These are phyloP conservation scores for Platycheirus albimanus DNA, from an alignment of 2,888 invertebrate genomes.

Conservation along the genomic window DNA sequence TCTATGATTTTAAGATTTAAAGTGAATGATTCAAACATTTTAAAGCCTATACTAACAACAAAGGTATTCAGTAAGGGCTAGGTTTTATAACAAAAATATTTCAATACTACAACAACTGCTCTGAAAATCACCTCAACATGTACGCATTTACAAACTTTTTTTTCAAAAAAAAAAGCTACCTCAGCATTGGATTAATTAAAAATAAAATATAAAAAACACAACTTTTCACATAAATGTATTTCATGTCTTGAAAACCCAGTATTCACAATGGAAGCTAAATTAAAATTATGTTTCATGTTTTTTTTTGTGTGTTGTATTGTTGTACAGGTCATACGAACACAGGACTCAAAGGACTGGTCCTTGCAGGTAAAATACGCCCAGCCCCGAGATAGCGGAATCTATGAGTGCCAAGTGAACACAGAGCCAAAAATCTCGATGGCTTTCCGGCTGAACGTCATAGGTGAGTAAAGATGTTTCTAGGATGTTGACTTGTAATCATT, in stretches of 20 bases:
- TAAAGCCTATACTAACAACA: too few species aligned
- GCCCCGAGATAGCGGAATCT: slow-evolving; percentile 90
- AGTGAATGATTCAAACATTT: too few species aligned
- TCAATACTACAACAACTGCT: too few species aligned
- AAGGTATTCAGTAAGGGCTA: too few species aligned
- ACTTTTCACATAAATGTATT: slow-evolving; percentile 41
- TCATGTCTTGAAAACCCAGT: slow-evolving; percentile 45
- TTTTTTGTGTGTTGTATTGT: neutral
- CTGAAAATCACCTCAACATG: too few species aligned
- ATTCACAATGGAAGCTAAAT: slow-evolving; percentile 19
- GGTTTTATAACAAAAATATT: too few species aligned
- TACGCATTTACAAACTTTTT: too few species aligned
- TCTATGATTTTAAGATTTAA: too few species aligned
- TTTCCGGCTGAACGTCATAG: slow-evolving; percentile 92
- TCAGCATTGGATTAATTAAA: slow-evolving; percentile 36
- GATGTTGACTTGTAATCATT: slow-evolving; percentile 70
- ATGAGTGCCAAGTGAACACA: slow-evolving; percentile 87
- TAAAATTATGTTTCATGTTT: slow-evolving; percentile 17
- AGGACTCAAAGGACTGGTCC: slow-evolving; percentile 95
- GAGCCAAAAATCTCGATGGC: slow-evolving; percentile 95
- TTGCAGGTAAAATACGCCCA: slow-evolving; percentile 94
- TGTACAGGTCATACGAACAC: slow-evolving; percentile 82
- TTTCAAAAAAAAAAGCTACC: too few species aligned
- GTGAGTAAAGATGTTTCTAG: slow-evolving; percentile 82
- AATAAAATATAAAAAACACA: slow-evolving; percentile 5